phyloP scores from a whole-genome alignment of 2,888 invertebrate genomes.

The Entomobrya multifasciata region DNA sequence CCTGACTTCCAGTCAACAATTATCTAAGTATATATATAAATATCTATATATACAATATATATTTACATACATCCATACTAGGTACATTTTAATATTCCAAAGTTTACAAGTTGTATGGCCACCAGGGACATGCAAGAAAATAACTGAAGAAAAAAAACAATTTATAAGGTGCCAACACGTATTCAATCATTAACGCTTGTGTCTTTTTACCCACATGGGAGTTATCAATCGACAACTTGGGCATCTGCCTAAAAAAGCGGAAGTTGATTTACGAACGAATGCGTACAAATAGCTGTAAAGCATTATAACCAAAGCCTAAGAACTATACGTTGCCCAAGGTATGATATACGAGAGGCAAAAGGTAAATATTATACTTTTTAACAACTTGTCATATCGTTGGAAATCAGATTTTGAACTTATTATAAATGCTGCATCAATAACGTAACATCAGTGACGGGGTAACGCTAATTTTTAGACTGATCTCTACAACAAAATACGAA shows the following conservation, averaged over 20 bases:
- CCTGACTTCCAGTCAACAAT: slow-evolving; percentile 55
- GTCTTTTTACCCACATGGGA: slow-evolving; percentile 2
- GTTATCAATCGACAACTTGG: slow-evolving; percentile 1
- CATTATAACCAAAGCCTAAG: too few species aligned
- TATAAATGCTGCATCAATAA: neutral
- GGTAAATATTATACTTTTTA: neutral
- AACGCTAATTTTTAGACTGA: slow-evolving; percentile 35
- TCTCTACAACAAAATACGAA: slow-evolving; percentile 36
- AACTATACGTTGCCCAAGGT: too few species aligned
- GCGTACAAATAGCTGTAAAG: neutral
- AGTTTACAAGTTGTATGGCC: neutral
- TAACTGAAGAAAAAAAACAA: neutral
- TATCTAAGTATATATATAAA: neutral
- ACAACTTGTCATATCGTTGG: slow-evolving; percentile 29
- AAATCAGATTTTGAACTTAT: neutral
- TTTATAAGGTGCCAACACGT: slow-evolving; percentile 40
- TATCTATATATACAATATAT: neutral
- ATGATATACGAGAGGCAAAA: too few species aligned
- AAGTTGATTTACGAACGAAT: neutral
- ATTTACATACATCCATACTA: slow-evolving; percentile 21
- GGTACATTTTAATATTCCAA: slow-evolving; percentile 23
- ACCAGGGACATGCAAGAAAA: slow-evolving; percentile 30
- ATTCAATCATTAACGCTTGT: slow-evolving; percentile 21
- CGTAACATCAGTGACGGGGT: neutral
- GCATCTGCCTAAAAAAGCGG: neutral